Percentiles rank a stretch among this genome's conserved stretches.
These are phyloP conservation scores for Aptenodytes patagonicus DNA, from an alignment of 2,113 vertebrate genomes.

Conservation along the genomic window DNA sequence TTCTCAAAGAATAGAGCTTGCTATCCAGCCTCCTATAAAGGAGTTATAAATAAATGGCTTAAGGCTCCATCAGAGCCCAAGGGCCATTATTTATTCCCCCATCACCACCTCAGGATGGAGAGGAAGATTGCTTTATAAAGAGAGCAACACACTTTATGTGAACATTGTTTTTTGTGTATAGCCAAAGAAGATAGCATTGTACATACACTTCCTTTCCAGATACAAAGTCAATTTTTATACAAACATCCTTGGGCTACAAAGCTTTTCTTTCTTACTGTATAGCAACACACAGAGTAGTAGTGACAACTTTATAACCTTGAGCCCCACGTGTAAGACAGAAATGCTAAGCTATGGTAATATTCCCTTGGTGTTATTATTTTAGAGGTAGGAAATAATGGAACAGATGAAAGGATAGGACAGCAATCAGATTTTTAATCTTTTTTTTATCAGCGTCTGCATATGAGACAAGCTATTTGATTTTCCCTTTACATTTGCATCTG, in stretches of 20 bases:
- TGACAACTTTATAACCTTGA: neutral
- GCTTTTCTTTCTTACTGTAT: neutral
- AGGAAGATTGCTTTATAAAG: neutral
- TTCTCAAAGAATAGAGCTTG: neutral
- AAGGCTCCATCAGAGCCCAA: neutral
- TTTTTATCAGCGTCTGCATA: neutral
- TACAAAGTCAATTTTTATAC: constrained; percentile 55
- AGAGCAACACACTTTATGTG: neutral
- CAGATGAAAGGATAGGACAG: neutral
- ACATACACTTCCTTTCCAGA: constrained; percentile 57
- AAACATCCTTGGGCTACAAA: constrained; percentile 58
- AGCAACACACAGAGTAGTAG: neutral
- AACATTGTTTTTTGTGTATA: neutral
- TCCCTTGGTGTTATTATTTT: neutral
- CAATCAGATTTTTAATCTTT: neutral
- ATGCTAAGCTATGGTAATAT: neutral
- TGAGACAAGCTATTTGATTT: neutral
- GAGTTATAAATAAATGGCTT: neutral
- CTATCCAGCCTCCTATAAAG: neutral
- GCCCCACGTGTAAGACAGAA: neutral
- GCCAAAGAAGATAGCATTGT: constrained; percentile 52
- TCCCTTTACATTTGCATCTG: neutral
- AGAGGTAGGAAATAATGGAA: neutral
- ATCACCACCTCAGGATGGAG: neutral
- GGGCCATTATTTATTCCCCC: neutral